These are phyloP conservation scores for western clawed frog (Xenopus tropicalis) DNA, from an alignment of 2,113 vertebrate species.

Conservation along the genomic window UCB_Xtro_10.0 CM004445.2:140180501-140181000, in stretches of 20 bases:
- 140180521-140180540: conserved; percentile 6
- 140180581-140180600: conserved; percentile 9
- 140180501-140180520: background rate
- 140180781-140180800: conserved; percentile 1
- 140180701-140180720: background rate
- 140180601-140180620: background rate
- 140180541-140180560: conserved; percentile 4
- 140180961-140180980: conserved; percentile 11
- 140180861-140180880: too few relatives aligned
- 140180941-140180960: background rate
- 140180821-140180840: conserved; percentile 5
- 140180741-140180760: background rate
- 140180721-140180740: conserved; percentile 7
- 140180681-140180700: conserved; percentile 3
- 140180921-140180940: conserved; percentile 11
- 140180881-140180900: background rate
- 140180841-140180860: background rate
- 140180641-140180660: background rate
- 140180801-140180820: background rate
- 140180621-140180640: conserved; percentile 6
- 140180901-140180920: conserved; percentile 7
- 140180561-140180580: conserved; percentile 6
- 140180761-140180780: conserved; percentile 15
- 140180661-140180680: too few relatives aligned
- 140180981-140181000: background rate